Evolutionary conservation across 2,888 invertebrate species (phyloP).

Genomic region (Zeuzera pyrina): DNA sequence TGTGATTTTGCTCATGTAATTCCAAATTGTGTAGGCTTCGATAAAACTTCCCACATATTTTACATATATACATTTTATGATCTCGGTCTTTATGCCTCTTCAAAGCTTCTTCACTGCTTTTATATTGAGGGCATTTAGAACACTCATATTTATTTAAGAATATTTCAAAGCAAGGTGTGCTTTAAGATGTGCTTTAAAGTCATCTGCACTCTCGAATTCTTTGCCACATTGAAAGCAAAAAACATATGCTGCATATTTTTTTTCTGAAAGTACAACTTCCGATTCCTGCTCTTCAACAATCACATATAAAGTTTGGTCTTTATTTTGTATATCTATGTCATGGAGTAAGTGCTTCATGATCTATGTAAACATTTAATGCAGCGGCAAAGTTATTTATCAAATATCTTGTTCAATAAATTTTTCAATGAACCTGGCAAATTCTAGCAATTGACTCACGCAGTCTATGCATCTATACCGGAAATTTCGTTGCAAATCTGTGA

Average conservation of each 20-base stretch:
- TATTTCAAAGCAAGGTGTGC: no score
- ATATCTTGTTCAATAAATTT: conserved; percentile 29
- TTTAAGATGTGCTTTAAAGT: conserved; percentile 26
- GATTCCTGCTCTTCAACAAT: conserved; percentile 30
- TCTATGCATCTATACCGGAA: conserved; percentile 41
- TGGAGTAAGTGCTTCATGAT: no score
- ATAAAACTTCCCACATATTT: conserved; percentile 49
- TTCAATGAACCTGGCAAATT: conserved; percentile 32
- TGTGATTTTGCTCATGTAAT: conserved; percentile 47
- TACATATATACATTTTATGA: conserved; percentile 40
- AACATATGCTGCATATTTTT: conserved; percentile 13
- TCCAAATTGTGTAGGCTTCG: conserved; percentile 37
- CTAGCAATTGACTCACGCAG: conserved; percentile 36
- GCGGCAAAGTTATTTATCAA: conserved; percentile 34
- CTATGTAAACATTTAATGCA: conserved; percentile 26
- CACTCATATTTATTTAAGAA: no score
- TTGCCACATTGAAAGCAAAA: conserved; percentile 33
- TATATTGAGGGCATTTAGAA: conserved; percentile 38
- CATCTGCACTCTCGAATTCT: conserved; percentile 22
- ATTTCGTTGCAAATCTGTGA: conserved; percentile 46
- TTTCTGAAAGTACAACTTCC: conserved; percentile 31
- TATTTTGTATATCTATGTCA: no score
- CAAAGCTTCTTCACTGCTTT: conserved; percentile 26
- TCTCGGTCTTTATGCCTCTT: conserved; percentile 32
- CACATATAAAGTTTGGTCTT: conserved; percentile 35